These are phyloP conservation scores for Atractosteus spatula DNA, from an alignment of 2,113 vertebrate genomes.

Conservation along the genomic window DNA sequence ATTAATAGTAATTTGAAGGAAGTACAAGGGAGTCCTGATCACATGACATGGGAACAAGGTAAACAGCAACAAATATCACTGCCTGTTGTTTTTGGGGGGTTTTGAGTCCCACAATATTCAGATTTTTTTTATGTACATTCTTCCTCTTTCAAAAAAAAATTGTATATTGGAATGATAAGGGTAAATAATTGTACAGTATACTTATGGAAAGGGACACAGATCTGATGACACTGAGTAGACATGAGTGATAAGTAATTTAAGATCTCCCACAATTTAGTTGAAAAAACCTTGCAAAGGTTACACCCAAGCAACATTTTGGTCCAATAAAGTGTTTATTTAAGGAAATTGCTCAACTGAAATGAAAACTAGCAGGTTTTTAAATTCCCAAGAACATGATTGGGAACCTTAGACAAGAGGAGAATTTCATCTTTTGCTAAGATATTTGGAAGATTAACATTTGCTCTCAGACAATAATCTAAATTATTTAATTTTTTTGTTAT, in stretches of 20 bases:
- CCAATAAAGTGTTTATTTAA: too few species aligned
- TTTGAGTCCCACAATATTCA: too few species aligned
- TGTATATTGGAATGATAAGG: not conserved
- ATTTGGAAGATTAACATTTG: too few species aligned
- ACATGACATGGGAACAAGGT: conserved; percentile 79
- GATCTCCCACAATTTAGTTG: too few species aligned
- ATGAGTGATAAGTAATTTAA: not conserved
- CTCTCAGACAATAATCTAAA: too few species aligned
- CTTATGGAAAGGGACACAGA: not conserved
- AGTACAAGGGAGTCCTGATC: conserved; percentile 44
- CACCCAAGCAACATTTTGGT: too few species aligned
- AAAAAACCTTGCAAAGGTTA: too few species aligned
- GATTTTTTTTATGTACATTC: not conserved
- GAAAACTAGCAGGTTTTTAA: not conserved
- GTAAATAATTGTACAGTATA: not conserved
- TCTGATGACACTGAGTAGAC: not conserved
- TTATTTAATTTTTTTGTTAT: too few species aligned
- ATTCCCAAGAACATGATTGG: too few species aligned
- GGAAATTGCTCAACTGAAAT: not conserved
- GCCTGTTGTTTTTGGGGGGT: too few species aligned
- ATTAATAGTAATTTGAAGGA: conserved; percentile 56
- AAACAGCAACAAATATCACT: conserved; percentile 16
- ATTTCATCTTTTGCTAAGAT: too few species aligned
- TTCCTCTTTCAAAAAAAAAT: not conserved
- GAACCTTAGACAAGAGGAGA: too few species aligned